Evolutionary conservation across 2,888 invertebrate genomes (phyloP), one percentile per base, ranked within the genome.

Genomic region (Argyra leucocephala): DNA sequence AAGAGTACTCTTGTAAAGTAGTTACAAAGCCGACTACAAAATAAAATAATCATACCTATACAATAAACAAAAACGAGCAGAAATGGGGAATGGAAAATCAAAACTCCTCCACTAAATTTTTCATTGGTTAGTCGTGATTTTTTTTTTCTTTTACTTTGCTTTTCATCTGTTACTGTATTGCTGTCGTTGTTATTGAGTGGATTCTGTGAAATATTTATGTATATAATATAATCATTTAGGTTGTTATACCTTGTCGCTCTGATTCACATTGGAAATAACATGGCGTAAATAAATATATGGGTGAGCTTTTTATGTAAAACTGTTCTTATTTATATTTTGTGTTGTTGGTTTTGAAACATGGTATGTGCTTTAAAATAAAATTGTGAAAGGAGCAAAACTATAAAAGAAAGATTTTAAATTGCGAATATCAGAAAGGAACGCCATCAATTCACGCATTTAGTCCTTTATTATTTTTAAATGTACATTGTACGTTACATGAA

Each of bases 101-200:
- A 80, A 76, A 77, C 76, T 75, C 74, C 74, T 76, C 78, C 76
- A 78, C 78, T 78, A 77, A 78, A 78, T 78, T 78, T 80, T 80
- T 79, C 80, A 80, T 80, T 80, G 80, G 80, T 78, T 74, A 77
- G 74, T 78, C 75, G 80, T 79, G 80, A 80, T 80, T 80, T 79
- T 74, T 72, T 72, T 72, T 64, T n/a, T n/a, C n/a, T n/a, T 67
- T 48, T 48, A 18, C 18, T 48, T 66, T 62, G 66, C 67, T 66
- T 66, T 61, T 68, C 65, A 63, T 65, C 63, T 64, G 67, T 63
- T 61, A n/a, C 36, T 66, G 65, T 66, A 61, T 62, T 67, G 62
- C 66, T 67, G 62, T 57, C 60, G 22, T 63, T 61, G 58, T 64
- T 63, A 63, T 65, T 70, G 67, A 66, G 68, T 66, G 48, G 21